Conservation (phyloP, 2,113 vertebrate genomes). For the Etheostoma spectabile region DNA sequence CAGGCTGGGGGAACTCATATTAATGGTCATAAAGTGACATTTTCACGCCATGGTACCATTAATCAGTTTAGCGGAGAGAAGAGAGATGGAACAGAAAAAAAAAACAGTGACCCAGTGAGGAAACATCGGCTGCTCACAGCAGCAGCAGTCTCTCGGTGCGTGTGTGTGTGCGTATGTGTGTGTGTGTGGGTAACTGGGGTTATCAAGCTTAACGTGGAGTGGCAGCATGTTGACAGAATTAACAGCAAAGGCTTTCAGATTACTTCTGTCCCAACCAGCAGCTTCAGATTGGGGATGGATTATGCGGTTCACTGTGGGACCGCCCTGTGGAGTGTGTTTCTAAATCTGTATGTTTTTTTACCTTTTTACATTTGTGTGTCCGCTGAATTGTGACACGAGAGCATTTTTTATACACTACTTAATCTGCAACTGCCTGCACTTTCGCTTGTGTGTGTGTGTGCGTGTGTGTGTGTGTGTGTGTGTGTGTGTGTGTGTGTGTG, state of each 20-base stretch:
- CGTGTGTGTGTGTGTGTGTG: not conserved
- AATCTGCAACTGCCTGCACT: not conserved
- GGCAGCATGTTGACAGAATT: constrained; percentile 49
- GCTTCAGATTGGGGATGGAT: constrained; percentile 45
- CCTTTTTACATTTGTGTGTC: not conserved
- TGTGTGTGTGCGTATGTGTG: not conserved
- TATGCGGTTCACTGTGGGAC: constrained; percentile 12
- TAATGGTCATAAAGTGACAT: too few relatives aligned
- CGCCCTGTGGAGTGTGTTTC: not conserved
- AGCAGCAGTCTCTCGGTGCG: too few relatives aligned
- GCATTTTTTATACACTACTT: not conserved
- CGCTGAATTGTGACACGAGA: not conserved
- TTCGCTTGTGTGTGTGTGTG: not conserved
- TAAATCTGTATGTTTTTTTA: not conserved
- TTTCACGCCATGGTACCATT: too few relatives aligned
- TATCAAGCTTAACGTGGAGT: constrained; percentile 31
- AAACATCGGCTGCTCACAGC: too few relatives aligned
- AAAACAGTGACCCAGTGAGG: too few relatives aligned
- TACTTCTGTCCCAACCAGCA: constrained; percentile 43
- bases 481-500: not conserved
- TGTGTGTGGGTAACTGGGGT: constrained; percentile 36
- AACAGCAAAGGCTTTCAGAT: constrained; percentile 51
- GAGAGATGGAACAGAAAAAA: too few relatives aligned
- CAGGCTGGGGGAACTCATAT: too few relatives aligned
- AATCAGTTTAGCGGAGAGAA: too few relatives aligned